A percentile compares a stretch with the other conserved stretches of the same genome.
phyloP scores from a whole-genome alignment of 2,888 invertebrate genomes.

The Eupithecia abbreviata region DNA sequence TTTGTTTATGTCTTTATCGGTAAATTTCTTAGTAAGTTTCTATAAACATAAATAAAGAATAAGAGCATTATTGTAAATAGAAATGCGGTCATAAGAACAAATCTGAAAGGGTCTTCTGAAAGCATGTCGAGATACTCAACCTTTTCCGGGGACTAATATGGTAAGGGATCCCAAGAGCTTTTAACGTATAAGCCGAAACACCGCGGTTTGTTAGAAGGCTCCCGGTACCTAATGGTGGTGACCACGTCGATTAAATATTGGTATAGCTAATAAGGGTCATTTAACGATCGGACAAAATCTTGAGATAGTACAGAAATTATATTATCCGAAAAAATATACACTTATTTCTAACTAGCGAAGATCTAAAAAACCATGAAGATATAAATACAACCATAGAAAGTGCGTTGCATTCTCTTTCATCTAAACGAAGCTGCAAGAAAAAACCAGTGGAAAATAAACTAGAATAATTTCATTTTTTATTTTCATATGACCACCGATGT shows the following conservation, averaged over 20 bases:
- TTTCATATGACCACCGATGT: too few species aligned
- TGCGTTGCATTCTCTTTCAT: too few species aligned
- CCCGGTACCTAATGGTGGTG: not conserved
- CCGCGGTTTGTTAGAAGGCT: conserved; percentile 11
- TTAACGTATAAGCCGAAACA: conserved; percentile 33
- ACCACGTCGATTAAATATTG: not conserved
- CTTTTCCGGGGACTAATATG: conserved; percentile 45
- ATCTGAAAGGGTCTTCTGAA: conserved; percentile 45
- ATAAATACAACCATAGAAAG: too few species aligned
- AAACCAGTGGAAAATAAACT: not conserved
- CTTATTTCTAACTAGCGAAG: too few species aligned
- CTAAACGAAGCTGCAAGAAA: too few species aligned
- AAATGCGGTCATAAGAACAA: conserved; percentile 44
- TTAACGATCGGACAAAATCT: not conserved
- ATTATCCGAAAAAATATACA: not conserved
- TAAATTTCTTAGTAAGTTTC: not conserved
- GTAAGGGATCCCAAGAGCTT: conserved; percentile 42
- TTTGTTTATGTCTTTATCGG: not conserved
- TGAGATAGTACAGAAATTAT: not conserved
- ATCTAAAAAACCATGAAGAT: too few species aligned
- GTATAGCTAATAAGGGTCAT: not conserved
- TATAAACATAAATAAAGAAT: conserved; percentile 23
- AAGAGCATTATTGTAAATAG: conserved; percentile 36
- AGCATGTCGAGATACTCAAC: conserved; percentile 45
- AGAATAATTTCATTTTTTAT: too few species aligned